Percentiles rank a stretch among this genome's conserved stretches.
Evolutionary conservation across 2,113 vertebrate species (phyloP).

Genomic region (Labeo catla): DNA sequence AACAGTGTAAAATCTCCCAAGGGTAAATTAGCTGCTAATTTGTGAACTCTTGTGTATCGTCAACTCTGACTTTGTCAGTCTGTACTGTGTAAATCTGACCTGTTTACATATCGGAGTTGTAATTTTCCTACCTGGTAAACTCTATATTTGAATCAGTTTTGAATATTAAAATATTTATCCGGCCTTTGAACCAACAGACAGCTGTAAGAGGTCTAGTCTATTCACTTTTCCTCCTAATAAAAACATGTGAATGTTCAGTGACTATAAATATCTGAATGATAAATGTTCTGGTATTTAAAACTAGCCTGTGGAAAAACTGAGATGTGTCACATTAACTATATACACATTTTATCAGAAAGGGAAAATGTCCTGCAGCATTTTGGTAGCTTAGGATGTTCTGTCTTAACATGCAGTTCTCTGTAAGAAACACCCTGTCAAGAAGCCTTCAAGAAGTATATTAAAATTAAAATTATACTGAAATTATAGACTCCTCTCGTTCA

Average conservation of each 20-base stretch:
- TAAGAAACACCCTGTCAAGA: conserved; percentile 12
- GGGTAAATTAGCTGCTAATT: conserved; percentile 13
- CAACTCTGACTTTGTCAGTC: not conserved
- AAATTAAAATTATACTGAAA: conserved; percentile 10
- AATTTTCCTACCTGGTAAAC: not conserved
- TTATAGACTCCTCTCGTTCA: not conserved
- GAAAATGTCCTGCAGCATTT: conserved; percentile 9
- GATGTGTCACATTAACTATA: not conserved
- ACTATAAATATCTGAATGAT: not conserved
- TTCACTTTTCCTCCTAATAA: not conserved
- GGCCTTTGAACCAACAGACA: not conserved
- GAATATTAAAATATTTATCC: conserved; percentile 11
- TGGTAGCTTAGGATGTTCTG: not conserved
- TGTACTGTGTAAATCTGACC: not conserved
- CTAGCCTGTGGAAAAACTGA: not conserved
- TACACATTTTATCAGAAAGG: not conserved
- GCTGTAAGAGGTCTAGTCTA: not conserved
- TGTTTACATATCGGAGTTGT: conserved; percentile 29
- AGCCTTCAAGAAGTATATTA: conserved; percentile 18
- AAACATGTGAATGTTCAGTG: not conserved
- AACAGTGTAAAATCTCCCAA: not conserved
- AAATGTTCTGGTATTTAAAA: not conserved
- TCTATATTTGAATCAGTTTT: conserved; percentile 36
- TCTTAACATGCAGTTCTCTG: conserved; percentile 20
- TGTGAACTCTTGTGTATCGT: not conserved